A percentile compares a stretch with the other conserved stretches of the same genome.
Evolutionary conservation across 1,140 invertebrate genomes (phyloP).

Genomic region (Scaptomyza hsui): DNA sequence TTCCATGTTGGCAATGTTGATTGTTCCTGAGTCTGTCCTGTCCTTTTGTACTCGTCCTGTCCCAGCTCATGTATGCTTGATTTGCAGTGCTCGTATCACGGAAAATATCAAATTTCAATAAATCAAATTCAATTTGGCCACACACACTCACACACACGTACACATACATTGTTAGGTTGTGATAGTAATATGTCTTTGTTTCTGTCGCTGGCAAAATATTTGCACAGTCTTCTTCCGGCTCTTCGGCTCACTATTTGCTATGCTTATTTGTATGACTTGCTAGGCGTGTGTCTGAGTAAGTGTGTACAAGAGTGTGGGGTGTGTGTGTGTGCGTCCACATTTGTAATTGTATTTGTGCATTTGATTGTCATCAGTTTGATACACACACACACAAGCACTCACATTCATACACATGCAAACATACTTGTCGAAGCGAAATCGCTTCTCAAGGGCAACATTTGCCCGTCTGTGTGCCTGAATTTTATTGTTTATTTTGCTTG

Average conservation of each 20-base stretch:
- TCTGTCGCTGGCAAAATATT: constrained; percentile 77
- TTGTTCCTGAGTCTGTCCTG: constrained; percentile 53
- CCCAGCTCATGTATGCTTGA: constrained; percentile 71
- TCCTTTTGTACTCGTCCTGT: constrained; percentile 21
- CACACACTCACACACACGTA: constrained; percentile 50
- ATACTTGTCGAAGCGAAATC: constrained; percentile 36
- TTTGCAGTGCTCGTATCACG: constrained; percentile 80
- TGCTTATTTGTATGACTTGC: constrained; percentile 73
- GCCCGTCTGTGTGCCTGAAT: constrained; percentile 65
- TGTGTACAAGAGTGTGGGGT: background rate
- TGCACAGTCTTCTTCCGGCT: constrained; percentile 72
- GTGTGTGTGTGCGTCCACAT: constrained; percentile 57
- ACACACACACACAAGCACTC: constrained; percentile 43
- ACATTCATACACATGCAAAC: constrained; percentile 2
- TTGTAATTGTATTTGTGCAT: constrained; percentile 83
- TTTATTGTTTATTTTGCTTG: constrained; percentile 81
- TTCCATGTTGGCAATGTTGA: constrained; percentile 55
- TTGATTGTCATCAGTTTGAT: constrained; percentile 80
- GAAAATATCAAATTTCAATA: constrained; percentile 84
- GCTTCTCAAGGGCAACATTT: constrained; percentile 77
- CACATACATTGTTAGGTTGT: constrained; percentile 52
- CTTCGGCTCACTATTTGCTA: constrained; percentile 62
- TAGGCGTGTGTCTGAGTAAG: constrained; percentile 30
- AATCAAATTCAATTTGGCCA: constrained; percentile 83
- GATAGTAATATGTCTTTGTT: constrained; percentile 81